These are phyloP conservation scores for Poecilus cupreus DNA, from an alignment of 2,888 invertebrate genomes.

Conservation along the genomic window DNA sequence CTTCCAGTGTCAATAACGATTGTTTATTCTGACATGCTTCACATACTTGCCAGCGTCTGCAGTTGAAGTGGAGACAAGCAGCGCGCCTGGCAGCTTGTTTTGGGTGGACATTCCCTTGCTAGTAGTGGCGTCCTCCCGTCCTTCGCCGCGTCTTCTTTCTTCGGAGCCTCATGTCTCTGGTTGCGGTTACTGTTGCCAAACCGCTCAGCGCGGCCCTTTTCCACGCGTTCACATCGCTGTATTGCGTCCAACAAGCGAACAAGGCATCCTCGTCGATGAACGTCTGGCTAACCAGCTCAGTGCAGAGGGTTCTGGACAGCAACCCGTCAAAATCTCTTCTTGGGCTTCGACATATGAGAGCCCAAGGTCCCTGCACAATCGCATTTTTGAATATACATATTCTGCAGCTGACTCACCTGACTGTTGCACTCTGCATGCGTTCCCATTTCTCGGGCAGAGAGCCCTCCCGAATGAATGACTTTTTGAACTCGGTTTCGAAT, in stretches of 20 bases:
- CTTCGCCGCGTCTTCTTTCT: background rate
- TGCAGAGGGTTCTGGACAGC: background rate
- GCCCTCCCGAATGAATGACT: background rate
- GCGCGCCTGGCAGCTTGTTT: background rate
- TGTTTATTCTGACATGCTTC: background rate
- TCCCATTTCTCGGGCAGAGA: background rate
- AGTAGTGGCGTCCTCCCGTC: background rate
- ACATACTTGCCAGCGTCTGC: too few relatives aligned
- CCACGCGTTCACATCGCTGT: too few relatives aligned
- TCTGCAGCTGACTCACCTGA: too few relatives aligned
- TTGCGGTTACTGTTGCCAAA: too few relatives aligned
- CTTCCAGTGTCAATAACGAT: background rate
- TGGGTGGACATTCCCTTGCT: background rate
- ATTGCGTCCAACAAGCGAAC: too few relatives aligned
- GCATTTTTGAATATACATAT: conserved; percentile 18
- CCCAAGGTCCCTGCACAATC: conserved; percentile 23
- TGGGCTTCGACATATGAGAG: conserved; percentile 39
- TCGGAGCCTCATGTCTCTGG: background rate
- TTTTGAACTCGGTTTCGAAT: background rate
- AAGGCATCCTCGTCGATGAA: too few relatives aligned
- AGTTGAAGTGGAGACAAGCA: background rate
- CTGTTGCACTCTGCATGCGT: too few relatives aligned
- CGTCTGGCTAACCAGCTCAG: too few relatives aligned
- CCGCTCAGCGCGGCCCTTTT: background rate
- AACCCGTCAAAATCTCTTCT: conserved; percentile 47